Evolutionary conservation across 1,140 invertebrate species (phyloP).

Genomic region (Battus philenor): DNA sequence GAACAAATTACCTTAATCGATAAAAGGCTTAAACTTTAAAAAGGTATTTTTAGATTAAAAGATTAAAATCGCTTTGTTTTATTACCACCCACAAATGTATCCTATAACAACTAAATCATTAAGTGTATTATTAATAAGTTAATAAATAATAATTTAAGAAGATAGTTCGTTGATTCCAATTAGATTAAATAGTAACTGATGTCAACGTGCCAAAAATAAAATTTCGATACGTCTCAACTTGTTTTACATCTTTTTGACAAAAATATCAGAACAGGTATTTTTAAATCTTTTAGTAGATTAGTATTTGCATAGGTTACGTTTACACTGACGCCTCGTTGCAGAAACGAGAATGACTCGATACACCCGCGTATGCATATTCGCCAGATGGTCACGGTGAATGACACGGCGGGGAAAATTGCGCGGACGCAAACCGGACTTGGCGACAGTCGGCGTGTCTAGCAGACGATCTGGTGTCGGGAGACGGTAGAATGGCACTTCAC

Average conservation of each 20-base stretch:
- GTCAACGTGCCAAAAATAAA: too few species aligned
- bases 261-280: conserved; percentile 9
- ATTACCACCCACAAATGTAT: too few species aligned
- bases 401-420: conserved; percentile 5
- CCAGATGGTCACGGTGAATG: conserved; percentile 8
- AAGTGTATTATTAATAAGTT: neutral
- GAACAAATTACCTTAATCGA: too few species aligned
- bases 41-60: neutral
- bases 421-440: conserved; percentile 8
- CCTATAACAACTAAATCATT: neutral
- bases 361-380: neutral
- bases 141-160: neutral
- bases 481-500: conserved; percentile 6
- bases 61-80: too few species aligned
- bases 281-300: conserved; percentile 19
- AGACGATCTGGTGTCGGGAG: conserved; percentile 6
- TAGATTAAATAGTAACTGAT: too few species aligned
- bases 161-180: too few species aligned
- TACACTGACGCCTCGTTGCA: too few species aligned
- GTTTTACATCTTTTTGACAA: too few species aligned
- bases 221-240: too few species aligned
- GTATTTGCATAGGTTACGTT: conserved; percentile 12
- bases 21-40: neutral
- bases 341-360: conserved; percentile 1
- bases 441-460: conserved; percentile 1